Evolutionary conservation across 2,888 invertebrate genomes (phyloP).

Genomic region (Micropterix aruncella): DNA sequence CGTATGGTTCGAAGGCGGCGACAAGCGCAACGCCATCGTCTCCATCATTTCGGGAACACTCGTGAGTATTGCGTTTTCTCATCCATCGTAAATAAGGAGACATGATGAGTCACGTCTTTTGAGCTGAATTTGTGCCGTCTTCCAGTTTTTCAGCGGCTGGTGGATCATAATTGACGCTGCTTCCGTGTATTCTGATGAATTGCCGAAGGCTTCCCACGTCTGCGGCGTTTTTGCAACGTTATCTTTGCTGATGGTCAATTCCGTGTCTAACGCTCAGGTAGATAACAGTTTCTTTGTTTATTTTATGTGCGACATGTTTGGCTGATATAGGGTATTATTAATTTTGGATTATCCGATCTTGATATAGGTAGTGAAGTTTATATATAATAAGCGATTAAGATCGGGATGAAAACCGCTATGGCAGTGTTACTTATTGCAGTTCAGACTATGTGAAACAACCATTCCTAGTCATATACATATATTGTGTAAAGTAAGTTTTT

Average conservation of each 20-base stretch:
- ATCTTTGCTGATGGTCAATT: conserved; percentile 94
- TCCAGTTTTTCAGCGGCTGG: conserved; percentile 92
- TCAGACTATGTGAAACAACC: no score
- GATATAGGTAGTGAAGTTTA: no score
- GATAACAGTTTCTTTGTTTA: conserved; percentile 2
- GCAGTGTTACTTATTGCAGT: no score
- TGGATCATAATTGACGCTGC: conserved; percentile 96
- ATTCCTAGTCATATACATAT: no score
- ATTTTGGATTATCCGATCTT: no score
- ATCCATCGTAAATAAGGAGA: conserved; percentile 5
- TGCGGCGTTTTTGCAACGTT: conserved; percentile 92
- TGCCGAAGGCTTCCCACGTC: conserved; percentile 73
- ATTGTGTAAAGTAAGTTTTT: no score
- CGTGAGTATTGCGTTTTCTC: conserved; percentile 40
- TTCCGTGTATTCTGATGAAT: conserved; percentile 55
- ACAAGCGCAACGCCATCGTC: conserved; percentile 74
- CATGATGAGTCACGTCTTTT: conserved; percentile 7
- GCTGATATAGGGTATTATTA: no score
- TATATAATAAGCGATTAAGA: no score
- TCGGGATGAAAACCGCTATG: no score
- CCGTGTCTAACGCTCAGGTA: conserved; percentile 88
- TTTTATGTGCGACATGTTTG: no score
- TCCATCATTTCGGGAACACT: conserved; percentile 76
- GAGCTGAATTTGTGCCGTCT: conserved; percentile 9
- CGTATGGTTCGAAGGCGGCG: conserved; percentile 75